Evolutionary conservation across 2,888 invertebrate species (phyloP).

Genomic region (Melinaea marsaeus): DNA sequence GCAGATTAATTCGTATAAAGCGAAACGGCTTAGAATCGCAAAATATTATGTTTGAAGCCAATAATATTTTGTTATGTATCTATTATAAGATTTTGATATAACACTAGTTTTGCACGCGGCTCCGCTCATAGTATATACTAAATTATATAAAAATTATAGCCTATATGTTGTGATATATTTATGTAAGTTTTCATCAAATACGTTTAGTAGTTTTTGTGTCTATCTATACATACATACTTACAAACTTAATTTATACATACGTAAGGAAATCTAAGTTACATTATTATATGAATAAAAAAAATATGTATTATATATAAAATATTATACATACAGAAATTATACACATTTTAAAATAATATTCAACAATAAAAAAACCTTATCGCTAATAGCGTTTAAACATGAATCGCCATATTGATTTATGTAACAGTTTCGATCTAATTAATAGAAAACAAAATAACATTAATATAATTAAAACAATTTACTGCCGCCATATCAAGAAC

Average conservation of each 20-base stretch:
- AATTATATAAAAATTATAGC: no score
- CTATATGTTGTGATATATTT: no score
- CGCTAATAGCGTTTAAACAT: constrained; percentile 25
- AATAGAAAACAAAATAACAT: constrained; percentile 56
- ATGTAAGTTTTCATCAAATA: no score
- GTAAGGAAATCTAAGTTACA: no score
- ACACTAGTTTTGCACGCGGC: not conserved
- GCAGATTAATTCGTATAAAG: constrained; percentile 58
- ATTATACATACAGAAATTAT: no score
- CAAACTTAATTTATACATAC: no score
- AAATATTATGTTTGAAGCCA: constrained; percentile 31
- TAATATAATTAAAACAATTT: constrained; percentile 68
- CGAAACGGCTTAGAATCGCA: constrained; percentile 59
- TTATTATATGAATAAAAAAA: no score
- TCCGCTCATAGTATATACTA: no score
- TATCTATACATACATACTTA: no score
- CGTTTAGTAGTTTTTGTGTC: no score
- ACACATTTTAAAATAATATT: no score
- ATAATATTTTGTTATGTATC: constrained; percentile 12
- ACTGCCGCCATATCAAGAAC: constrained; percentile 62
- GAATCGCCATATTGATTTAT: constrained; percentile 8
- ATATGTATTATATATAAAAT: no score
- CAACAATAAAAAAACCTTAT: constrained; percentile 7
- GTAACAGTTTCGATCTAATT: constrained; percentile 35
- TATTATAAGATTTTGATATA: not conserved